A percentile compares a stretch with the other conserved stretches of the same genome.
These are phyloP conservation scores for Aphelenchoides bicaudatus DNA, from an alignment of 2,888 invertebrate genomes.

Conservation along the genomic window DNA sequence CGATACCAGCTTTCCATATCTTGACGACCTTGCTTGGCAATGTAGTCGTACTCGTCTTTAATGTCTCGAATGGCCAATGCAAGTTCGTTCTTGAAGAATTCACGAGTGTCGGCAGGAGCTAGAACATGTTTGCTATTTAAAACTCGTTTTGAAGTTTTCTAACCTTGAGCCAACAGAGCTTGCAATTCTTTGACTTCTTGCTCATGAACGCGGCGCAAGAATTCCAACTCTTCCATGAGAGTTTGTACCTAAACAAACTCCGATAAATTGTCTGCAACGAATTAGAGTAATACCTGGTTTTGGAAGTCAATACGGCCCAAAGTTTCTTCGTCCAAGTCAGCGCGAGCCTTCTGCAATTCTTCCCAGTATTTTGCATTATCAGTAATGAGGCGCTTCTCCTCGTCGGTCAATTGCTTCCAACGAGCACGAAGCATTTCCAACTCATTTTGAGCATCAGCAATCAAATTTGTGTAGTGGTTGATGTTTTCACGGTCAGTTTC, in stretches of 20 bases:
- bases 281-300: no score
- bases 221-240: constrained; percentile 61
- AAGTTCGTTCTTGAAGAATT: constrained; percentile 66
- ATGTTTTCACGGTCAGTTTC: constrained; percentile 58
- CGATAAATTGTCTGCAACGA: no score
- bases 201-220: constrained; percentile 59
- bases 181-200: constrained; percentile 61
- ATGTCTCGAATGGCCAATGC: constrained; percentile 65
- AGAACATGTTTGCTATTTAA: no score
- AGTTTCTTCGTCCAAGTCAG: constrained; percentile 62
- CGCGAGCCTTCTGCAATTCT: constrained; percentile 58
- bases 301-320: constrained; percentile 61
- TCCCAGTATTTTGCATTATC: constrained; percentile 60
- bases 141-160: no score
- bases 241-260: no score
- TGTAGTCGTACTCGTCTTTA: constrained; percentile 63
- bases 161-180: constrained; percentile 58
- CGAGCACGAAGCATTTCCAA: constrained; percentile 59
- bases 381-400: constrained; percentile 55
- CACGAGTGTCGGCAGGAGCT: constrained; percentile 60
- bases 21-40: constrained; percentile 61
- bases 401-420: constrained; percentile 59
- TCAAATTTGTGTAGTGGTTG: constrained; percentile 54
- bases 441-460: constrained; percentile 59
- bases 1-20: constrained; percentile 66